Conservation (phyloP, 2,797 vertebrate species). For the Serranus cabrilla region DNA sequence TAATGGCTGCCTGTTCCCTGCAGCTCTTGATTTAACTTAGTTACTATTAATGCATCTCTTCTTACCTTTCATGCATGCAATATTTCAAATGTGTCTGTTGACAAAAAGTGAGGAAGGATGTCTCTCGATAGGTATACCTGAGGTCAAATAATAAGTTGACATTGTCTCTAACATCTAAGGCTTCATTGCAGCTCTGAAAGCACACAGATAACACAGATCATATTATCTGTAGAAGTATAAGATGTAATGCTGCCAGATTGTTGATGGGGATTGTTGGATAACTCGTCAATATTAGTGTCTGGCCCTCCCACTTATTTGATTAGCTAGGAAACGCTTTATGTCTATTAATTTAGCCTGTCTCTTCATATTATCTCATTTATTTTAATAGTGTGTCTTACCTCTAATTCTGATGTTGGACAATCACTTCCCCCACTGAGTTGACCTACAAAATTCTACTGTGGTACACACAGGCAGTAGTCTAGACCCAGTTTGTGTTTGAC, state of each 20-base stretch:
- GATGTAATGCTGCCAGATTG: background rate
- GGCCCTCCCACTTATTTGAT: background rate
- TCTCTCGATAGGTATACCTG: background rate
- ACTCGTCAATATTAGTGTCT: background rate
- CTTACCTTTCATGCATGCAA: background rate
- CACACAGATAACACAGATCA: background rate
- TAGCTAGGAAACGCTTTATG: background rate
- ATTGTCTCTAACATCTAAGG: background rate
- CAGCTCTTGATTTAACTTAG: background rate
- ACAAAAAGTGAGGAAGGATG: background rate
- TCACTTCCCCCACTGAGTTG: background rate
- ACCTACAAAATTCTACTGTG: slow-evolving; percentile 2
- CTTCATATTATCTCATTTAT: background rate
- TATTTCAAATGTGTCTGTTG: background rate
- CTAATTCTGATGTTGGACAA: background rate
- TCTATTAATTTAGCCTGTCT: background rate
- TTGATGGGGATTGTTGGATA: background rate
- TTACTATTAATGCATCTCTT: background rate
- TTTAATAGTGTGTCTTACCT: background rate
- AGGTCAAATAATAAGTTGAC: background rate
- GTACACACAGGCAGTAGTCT: background rate
- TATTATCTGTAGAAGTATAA: background rate
- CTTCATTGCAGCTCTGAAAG: background rate
- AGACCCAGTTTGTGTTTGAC: slow-evolving; percentile 11
- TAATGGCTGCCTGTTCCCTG: slow-evolving; percentile 6